These are phyloP conservation scores for Istiophorus platypterus DNA, from an alignment of 2,113 vertebrate species.

Conservation along the genomic window DNA sequence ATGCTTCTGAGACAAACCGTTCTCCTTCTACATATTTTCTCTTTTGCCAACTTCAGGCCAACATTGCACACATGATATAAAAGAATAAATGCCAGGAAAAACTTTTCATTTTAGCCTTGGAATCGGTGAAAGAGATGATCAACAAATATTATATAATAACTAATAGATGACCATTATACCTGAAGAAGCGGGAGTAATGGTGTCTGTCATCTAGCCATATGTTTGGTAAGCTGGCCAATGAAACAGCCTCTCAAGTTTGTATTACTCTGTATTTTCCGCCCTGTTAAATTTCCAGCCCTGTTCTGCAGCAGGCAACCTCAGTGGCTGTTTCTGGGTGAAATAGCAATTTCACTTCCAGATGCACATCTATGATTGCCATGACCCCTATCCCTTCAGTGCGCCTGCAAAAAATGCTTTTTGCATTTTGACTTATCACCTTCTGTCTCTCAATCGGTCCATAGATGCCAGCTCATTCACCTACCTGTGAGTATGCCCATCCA, in stretches of 20 bases:
- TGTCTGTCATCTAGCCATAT: background rate
- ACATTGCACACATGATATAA: too few relatives aligned
- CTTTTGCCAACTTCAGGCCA: background rate
- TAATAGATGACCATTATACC: background rate
- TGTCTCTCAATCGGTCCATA: constrained; percentile 28
- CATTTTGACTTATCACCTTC: constrained; percentile 50
- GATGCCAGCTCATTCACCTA: constrained; percentile 26
- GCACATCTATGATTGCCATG: constrained; percentile 54
- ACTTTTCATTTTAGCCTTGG: background rate
- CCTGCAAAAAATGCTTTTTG: constrained; percentile 30
- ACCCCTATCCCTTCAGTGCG: constrained; percentile 36
- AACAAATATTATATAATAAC: background rate
- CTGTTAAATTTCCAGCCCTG: constrained; percentile 28
- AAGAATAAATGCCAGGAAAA: background rate
- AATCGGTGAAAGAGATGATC: background rate
- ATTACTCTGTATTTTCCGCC: constrained; percentile 20
- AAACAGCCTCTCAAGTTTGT: background rate
- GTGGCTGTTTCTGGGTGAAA: constrained; percentile 52
- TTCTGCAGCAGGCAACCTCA: constrained; percentile 22
- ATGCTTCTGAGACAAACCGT: too few relatives aligned
- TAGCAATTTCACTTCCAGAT: constrained; percentile 54
- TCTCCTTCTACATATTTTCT: too few relatives aligned
- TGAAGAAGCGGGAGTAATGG: background rate
- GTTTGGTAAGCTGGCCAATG: constrained; percentile 2
- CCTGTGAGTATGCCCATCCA: constrained; percentile 9